Conservation (phyloP, 1,140 invertebrate genomes). For the Hycleus phaleratus region DNA sequence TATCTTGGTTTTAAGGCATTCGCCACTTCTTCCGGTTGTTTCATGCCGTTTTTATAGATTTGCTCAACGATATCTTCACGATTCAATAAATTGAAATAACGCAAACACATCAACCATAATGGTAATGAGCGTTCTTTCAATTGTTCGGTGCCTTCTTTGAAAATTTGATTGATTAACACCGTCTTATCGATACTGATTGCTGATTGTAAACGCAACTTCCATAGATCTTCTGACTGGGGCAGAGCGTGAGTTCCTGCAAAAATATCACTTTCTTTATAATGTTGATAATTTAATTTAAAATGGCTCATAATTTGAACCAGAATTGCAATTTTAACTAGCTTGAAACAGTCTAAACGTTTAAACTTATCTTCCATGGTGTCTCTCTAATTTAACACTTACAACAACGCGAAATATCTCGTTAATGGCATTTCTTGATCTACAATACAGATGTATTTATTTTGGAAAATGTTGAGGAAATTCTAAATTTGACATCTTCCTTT, state of each 20-base stretch:
- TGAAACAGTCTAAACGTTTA: too few species aligned
- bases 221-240: conserved; percentile 24
- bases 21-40: conserved; percentile 21
- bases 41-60: conserved; percentile 20
- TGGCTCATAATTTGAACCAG: too few species aligned
- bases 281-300: too few species aligned
- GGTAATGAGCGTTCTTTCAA: conserved; percentile 21
- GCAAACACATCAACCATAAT: conserved; percentile 24
- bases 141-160: conserved; percentile 16
- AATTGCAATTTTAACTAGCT: too few species aligned
- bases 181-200: conserved; percentile 19
- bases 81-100: conserved; percentile 16
- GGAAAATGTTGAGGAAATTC: too few species aligned
- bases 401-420: neutral
- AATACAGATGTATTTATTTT: neutral
- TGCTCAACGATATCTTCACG: conserved; percentile 12
- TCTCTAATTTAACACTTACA: neutral
- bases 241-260: conserved; percentile 10
- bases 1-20: conserved; percentile 24
- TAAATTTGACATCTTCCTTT: too few species aligned
- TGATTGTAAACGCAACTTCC: conserved; percentile 21
- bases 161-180: conserved; percentile 14
- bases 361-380: too few species aligned
- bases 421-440: neutral
- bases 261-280: too few species aligned